These are phyloP conservation scores for Aricia agestis DNA, from an alignment of 1,140 invertebrate species.

Conservation along the genomic window DNA sequence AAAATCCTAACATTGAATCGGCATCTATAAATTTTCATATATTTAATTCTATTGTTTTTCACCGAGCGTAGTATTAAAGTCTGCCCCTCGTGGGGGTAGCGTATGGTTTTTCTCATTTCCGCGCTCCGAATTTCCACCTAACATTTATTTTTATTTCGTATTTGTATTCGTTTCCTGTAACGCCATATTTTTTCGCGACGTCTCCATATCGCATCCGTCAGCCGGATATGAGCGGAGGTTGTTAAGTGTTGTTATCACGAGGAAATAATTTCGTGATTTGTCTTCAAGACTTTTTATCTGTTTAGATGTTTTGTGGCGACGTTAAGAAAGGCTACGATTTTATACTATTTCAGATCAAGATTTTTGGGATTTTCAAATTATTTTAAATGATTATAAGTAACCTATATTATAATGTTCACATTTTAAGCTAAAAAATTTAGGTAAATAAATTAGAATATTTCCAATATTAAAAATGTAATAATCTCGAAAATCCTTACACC, in stretches of 20 bases:
- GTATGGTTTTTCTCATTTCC: conserved; percentile 76
- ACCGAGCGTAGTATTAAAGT: conserved; percentile 32
- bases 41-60: conserved; percentile 32
- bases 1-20: conserved; percentile 21
- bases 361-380: too few species aligned
- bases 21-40: conserved; percentile 23
- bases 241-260: conserved; percentile 34
- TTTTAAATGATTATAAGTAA: too few species aligned
- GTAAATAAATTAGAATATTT: too few species aligned
- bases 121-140: conserved; percentile 56
- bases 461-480: too few species aligned
- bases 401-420: too few species aligned
- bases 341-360: too few species aligned
- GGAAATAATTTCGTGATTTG: conserved; percentile 36
- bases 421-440: too few species aligned
- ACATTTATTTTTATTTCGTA: conserved; percentile 68
- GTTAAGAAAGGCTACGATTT: too few species aligned
- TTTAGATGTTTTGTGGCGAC: too few species aligned
- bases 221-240: conserved; percentile 35
- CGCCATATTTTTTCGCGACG: conserved; percentile 56
- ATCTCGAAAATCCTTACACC: background rate
- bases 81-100: conserved; percentile 45
- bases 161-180: conserved; percentile 70
- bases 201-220: conserved; percentile 47
- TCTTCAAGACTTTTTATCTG: conserved; percentile 5